Conservation (phyloP, 2,113 vertebrate genomes). For the Aythya baeri region DNA sequence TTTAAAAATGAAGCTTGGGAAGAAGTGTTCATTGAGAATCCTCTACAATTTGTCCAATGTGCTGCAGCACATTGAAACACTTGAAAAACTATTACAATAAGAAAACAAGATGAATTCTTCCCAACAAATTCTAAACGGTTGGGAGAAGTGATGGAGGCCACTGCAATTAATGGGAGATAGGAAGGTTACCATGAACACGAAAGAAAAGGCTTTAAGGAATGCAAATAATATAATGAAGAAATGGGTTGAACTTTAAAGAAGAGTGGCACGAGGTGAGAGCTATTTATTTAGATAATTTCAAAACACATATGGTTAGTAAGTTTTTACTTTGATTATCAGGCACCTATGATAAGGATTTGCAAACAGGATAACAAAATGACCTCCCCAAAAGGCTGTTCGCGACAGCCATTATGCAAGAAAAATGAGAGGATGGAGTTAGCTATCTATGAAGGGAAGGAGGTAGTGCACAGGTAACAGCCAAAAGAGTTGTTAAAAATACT, state of each 20-base stretch:
- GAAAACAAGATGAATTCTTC: conserved; percentile 1
- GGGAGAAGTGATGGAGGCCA: background rate
- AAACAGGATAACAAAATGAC: background rate
- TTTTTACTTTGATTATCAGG: background rate
- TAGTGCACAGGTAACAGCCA: background rate
- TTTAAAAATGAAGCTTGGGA: background rate
- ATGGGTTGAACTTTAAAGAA: background rate
- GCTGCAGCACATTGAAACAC: background rate
- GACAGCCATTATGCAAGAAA: background rate
- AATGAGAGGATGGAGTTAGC: background rate
- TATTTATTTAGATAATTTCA: background rate
- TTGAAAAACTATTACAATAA: background rate
- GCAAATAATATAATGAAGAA: background rate
- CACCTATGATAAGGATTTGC: background rate
- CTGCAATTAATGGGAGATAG: background rate
- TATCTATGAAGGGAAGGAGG: background rate
- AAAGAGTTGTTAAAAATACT: background rate
- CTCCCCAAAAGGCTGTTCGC: background rate
- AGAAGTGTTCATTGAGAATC: background rate
- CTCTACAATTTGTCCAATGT: background rate
- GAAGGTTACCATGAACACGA: background rate
- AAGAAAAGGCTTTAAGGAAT: background rate
- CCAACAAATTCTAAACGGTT: background rate
- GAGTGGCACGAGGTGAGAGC: background rate
- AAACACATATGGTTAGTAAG: background rate